Conservation (phyloP, 1,140 invertebrate genomes). For the Holcopasites calliopsidis region DNA sequence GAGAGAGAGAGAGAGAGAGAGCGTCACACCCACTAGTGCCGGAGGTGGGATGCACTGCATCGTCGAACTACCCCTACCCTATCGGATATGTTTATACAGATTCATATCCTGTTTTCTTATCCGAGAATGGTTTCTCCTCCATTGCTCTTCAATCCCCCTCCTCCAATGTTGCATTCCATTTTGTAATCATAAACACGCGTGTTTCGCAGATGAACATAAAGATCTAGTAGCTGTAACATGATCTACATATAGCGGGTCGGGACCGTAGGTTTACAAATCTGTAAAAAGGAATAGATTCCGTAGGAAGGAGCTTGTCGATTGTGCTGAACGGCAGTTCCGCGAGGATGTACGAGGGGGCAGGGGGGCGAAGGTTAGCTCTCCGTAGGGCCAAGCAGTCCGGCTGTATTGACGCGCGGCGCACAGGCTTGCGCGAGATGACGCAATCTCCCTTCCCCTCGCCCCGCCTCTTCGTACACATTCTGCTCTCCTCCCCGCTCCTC, state of each 20-base stretch:
- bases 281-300: conserved; percentile 13
- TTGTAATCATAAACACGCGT: background rate
- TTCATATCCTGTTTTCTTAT: conserved; percentile 44
- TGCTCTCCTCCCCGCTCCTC: conserved; percentile 33
- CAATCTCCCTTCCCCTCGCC: conserved; percentile 61
- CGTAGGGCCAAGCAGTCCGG: conserved; percentile 65
- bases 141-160: background rate
- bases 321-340: background rate
- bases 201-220: background rate
- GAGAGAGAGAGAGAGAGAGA: conserved; percentile 38
- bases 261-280: background rate
- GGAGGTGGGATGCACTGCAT: conserved; percentile 31
- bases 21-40: conserved; percentile 41
- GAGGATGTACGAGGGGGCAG: background rate
- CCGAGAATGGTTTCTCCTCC: background rate
- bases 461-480: conserved; percentile 23
- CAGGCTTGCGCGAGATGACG: conserved; percentile 76
- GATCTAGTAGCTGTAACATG: background rate
- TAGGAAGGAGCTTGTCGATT: conserved; percentile 3
- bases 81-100: conserved; percentile 53
- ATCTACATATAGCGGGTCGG: background rate
- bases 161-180: too few species aligned
- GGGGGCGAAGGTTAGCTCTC: conserved; percentile 52
- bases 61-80: conserved; percentile 43
- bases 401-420: conserved; percentile 73